Percentiles rank a stretch among this genome's conserved stretches.
Conservation (phyloP, 2,797 vertebrate genomes). For the Chiroxiphia lanceolata region DNA sequence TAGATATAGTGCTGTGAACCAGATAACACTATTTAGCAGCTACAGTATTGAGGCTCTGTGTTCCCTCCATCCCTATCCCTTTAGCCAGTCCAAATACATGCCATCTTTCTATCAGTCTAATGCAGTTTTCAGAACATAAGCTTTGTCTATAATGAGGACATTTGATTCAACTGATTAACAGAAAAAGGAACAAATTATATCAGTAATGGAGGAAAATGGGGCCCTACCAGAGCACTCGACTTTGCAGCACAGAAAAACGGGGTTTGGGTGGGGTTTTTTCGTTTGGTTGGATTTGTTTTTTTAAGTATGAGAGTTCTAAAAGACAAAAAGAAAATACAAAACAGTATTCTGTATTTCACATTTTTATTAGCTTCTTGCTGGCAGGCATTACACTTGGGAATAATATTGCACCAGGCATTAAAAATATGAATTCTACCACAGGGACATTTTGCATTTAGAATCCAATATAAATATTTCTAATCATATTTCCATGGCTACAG, state of each 20-base stretch:
- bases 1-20: not conserved
- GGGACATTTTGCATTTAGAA: slow-evolving; percentile 76
- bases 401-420: slow-evolving; percentile 78
- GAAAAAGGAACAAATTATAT: not conserved
- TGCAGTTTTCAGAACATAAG: not conserved
- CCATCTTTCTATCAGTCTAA: not conserved
- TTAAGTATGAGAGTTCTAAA: not conserved
- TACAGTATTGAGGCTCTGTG: not conserved
- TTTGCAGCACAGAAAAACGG: not conserved
- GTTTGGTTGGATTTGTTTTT: not conserved
- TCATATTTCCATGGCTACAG: slow-evolving; percentile 78
- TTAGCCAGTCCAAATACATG: not conserved
- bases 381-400: slow-evolving; percentile 79
- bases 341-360: slow-evolving; percentile 61
- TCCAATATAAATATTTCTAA: slow-evolving; percentile 80
- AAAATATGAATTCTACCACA: slow-evolving; percentile 77
- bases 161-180: not conserved
- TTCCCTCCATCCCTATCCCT: not conserved
- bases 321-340: slow-evolving; percentile 51
- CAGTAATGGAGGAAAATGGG: not conserved
- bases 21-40: not conserved
- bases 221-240: not conserved
- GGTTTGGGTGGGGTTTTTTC: not conserved
- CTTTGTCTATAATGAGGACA: not conserved
- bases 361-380: slow-evolving; percentile 79